These are phyloP conservation scores for Tragelaphus imberbis DNA, from an alignment of 2,113 vertebrate species.

Conservation along the genomic window DNA sequence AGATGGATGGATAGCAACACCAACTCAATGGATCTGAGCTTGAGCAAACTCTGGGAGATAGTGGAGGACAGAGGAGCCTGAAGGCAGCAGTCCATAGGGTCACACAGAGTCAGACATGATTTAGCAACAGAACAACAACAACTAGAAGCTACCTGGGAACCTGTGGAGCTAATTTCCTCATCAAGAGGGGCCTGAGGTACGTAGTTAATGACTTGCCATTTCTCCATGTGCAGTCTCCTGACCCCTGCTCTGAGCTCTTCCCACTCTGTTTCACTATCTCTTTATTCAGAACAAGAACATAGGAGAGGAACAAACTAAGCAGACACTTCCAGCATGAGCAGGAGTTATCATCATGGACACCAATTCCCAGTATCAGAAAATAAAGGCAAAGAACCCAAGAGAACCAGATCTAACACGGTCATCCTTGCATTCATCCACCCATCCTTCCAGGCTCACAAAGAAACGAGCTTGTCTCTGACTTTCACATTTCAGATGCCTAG, in stretches of 20 bases:
- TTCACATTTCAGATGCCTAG: neutral
- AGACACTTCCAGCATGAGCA: accelerated
- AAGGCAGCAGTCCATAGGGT: neutral
- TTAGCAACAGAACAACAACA: neutral
- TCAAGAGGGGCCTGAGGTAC: neutral
- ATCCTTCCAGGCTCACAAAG: neutral
- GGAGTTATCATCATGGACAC: accelerated
- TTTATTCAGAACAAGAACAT: neutral
- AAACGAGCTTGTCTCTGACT: neutral
- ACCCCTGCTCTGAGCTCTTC: too few relatives aligned
- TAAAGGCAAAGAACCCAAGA: neutral
- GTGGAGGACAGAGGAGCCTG: neutral
- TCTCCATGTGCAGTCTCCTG: accelerated
- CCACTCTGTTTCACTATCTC: accelerated
- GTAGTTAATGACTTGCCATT: neutral
- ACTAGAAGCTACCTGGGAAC: neutral
- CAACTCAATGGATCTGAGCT: neutral
- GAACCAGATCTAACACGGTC: accelerated
- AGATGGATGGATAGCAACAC: neutral
- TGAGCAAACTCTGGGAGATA: neutral
- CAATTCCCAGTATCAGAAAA: neutral
- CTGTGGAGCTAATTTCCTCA: neutral
- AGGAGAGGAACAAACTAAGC: neutral
- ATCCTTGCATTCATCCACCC: neutral
- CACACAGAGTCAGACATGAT: neutral